Percentiles rank a stretch among this genome's conserved stretches.
These are phyloP conservation scores for Pachyramphus minor DNA, from an alignment of 2,113 vertebrate species.

Conservation along the genomic window DNA sequence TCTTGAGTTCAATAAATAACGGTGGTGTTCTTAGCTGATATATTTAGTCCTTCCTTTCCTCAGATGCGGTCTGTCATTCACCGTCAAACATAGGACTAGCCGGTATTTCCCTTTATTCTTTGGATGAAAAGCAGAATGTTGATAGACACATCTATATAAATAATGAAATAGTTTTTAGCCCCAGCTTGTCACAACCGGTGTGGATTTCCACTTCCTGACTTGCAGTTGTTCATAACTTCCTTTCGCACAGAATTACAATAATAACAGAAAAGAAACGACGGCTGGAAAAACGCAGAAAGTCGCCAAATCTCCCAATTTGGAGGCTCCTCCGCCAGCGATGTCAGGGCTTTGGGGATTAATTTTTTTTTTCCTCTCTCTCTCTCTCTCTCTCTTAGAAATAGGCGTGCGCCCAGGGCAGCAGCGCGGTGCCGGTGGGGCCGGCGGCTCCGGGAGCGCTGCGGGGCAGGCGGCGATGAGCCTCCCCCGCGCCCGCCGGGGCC, in stretches of 20 bases:
- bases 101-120: slow-evolving; percentile 64
- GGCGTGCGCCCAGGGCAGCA: not conserved
- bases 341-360: not conserved
- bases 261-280: not conserved
- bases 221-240: slow-evolving; percentile 69
- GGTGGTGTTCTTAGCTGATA: slow-evolving; percentile 28
- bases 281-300: not conserved
- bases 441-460: slow-evolving; percentile 5
- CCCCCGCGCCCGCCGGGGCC: no score
- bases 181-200: slow-evolving; percentile 57
- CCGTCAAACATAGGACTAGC: slow-evolving; percentile 28
- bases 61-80: slow-evolving; percentile 40
- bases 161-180: slow-evolving; percentile 61
- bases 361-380: not conserved
- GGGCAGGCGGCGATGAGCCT: not conserved
- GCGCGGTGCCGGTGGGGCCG: not conserved
- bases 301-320: not conserved
- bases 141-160: slow-evolving; percentile 68
- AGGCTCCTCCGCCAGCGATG: not conserved
- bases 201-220: slow-evolving; percentile 67
- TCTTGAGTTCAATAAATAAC: slow-evolving; percentile 62
- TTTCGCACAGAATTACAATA: slow-evolving; percentile 49
- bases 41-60: slow-evolving; percentile 53
- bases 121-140: slow-evolving; percentile 62
- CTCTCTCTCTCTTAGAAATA: not conserved